These are phyloP conservation scores for Myotis daubentonii DNA, from an alignment of 2,797 vertebrate species.

Conservation along the genomic window DNA sequence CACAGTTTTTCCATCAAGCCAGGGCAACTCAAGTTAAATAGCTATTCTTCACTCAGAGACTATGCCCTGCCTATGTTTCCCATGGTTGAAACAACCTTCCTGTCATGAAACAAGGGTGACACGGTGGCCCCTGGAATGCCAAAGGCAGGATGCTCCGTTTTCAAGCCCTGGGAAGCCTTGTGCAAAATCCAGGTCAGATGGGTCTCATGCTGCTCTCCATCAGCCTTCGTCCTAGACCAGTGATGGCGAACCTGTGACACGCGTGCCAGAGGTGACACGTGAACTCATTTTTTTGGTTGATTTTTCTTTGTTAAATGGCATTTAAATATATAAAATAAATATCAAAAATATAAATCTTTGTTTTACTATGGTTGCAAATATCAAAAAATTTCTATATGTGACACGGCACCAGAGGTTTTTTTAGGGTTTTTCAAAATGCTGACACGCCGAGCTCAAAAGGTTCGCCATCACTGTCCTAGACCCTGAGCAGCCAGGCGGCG, in stretches of 20 bases:
- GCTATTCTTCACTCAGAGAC: neutral
- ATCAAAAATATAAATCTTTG: no score
- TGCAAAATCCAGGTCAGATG: neutral
- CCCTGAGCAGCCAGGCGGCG: neutral
- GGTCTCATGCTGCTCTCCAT: neutral
- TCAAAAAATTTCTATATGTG: no score
- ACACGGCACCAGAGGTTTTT: no score
- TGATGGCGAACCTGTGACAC: no score
- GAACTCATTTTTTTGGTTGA: no score
- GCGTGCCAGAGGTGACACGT: no score
- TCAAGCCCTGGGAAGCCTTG: neutral
- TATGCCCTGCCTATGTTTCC: neutral
- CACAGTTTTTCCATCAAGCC: neutral
- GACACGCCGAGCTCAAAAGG: no score
- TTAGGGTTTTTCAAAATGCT: no score
- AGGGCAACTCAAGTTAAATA: neutral
- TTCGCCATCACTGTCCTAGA: neutral
- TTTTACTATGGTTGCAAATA: no score
- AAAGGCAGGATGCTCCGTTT: neutral
- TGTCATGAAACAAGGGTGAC: neutral
- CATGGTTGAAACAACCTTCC: neutral
- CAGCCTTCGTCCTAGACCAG: neutral
- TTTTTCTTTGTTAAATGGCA: no score
- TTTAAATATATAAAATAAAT: no score
- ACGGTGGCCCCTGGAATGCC: neutral